phyloP scores from a whole-genome alignment of 2,797 vertebrate species.

The Serranus cabrilla region DNA sequence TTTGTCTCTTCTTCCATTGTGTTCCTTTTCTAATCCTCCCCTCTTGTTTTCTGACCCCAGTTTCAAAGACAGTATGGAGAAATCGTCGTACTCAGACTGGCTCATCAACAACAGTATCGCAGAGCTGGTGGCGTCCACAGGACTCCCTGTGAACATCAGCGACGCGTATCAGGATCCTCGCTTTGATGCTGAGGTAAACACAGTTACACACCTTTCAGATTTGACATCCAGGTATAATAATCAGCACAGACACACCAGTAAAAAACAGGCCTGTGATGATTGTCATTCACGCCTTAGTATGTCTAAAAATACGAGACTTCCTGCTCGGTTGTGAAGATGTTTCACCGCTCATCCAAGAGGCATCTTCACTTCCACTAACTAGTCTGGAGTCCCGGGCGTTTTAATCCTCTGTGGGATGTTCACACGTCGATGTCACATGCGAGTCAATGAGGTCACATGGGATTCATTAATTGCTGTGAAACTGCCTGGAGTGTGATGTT shows the following conservation, averaged over 20 bases:
- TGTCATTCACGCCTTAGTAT: not conserved
- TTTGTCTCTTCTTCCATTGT: not conserved
- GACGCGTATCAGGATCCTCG: slow-evolving; percentile 98
- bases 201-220: slow-evolving; percentile 5
- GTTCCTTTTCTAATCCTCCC: slow-evolving; percentile 1
- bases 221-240: not conserved
- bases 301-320: not conserved
- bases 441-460: slow-evolving; percentile 10
- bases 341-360: not conserved
- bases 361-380: not conserved
- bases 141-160: slow-evolving; percentile 97
- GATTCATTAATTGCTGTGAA: slow-evolving; percentile 14
- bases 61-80: slow-evolving; percentile 97
- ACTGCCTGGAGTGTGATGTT: not conserved
- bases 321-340: not conserved
- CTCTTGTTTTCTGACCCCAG: slow-evolving; percentile 76
- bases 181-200: slow-evolving; percentile 95
- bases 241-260: not conserved
- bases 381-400: not conserved
- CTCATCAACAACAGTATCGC: slow-evolving; percentile 98
- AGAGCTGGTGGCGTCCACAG: slow-evolving; percentile 97
- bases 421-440: not conserved
- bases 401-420: slow-evolving; percentile 35
- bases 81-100: slow-evolving; percentile 97
- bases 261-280: not conserved